These are phyloP conservation scores for Prunella fulvescens DNA, from an alignment of 2,113 vertebrate genomes.

Conservation along the genomic window DNA sequence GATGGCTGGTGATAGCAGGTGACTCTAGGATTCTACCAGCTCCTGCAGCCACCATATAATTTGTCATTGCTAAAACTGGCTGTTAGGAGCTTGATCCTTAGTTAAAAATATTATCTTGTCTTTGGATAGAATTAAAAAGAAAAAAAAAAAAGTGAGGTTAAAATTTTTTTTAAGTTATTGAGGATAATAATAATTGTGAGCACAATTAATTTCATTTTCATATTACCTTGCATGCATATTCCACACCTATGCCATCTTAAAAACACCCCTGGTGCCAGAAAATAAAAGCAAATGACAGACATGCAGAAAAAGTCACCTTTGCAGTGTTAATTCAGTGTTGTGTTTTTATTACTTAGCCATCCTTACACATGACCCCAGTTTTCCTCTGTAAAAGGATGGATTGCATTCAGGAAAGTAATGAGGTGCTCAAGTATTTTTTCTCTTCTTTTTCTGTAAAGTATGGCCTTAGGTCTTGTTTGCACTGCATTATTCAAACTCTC, in stretches of 20 bases:
- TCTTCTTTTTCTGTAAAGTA: background rate
- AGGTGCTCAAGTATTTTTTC: background rate
- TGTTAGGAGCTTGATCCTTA: background rate
- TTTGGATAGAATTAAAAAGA: background rate
- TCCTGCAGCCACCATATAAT: background rate
- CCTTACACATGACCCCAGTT: background rate
- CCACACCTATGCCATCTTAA: background rate
- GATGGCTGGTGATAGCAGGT: background rate
- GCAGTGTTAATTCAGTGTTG: background rate
- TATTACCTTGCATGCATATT: background rate
- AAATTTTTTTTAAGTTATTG: background rate
- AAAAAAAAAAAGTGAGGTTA: background rate
- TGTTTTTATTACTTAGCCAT: background rate
- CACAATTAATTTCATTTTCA: background rate
- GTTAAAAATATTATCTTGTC: background rate
- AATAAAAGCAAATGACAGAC: background rate
- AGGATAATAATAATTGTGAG: background rate
- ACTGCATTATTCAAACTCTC: background rate
- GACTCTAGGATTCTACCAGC: background rate
- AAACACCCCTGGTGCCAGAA: background rate
- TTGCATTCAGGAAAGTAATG: background rate
- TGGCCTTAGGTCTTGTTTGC: background rate
- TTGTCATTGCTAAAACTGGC: background rate
- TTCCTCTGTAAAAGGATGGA: background rate
- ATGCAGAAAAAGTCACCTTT: background rate